These are phyloP conservation scores for Catharus bicknelli DNA, from an alignment of 2,113 vertebrate genomes.

Conservation along the genomic window DNA sequence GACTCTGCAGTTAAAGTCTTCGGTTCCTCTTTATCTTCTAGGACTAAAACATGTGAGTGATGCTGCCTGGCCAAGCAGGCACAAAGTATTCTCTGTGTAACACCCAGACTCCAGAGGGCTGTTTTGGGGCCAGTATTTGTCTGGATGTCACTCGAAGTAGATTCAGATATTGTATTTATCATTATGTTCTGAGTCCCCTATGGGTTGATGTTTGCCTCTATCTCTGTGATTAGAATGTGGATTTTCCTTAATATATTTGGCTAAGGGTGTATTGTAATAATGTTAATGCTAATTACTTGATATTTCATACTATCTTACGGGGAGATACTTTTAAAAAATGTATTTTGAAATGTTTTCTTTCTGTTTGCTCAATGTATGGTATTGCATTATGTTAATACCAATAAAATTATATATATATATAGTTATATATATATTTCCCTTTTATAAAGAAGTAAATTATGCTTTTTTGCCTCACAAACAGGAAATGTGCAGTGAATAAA, in stretches of 20 bases:
- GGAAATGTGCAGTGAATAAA: conserved; percentile 78
- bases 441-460: conserved; percentile 76
- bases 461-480: conserved; percentile 76
- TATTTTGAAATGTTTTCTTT: conserved; percentile 84
- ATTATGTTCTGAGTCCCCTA: conserved; percentile 71
- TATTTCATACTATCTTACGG: conserved; percentile 82
- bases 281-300: conserved; percentile 79
- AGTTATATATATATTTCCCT: conserved; percentile 76
- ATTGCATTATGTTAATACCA: conserved; percentile 83
- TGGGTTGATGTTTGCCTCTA: conserved; percentile 75
- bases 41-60: conserved; percentile 75
- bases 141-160: conserved; percentile 76
- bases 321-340: conserved; percentile 79
- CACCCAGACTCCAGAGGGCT: conserved; percentile 70
- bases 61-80: conserved; percentile 71
- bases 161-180: conserved; percentile 77
- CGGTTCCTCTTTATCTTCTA: conserved; percentile 73
- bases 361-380: conserved; percentile 79
- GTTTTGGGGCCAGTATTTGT: conserved; percentile 74
- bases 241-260: conserved; percentile 79
- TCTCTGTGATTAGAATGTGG: conserved; percentile 80
- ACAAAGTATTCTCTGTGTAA: conserved; percentile 74
- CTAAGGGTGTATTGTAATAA: conserved; percentile 81
- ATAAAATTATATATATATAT: conserved; percentile 82
- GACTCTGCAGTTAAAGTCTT: conserved; percentile 73